Base-by-base conservation (phyloP, 2,113 vertebrate species). In the Dasypus novemcinctus region DNA sequence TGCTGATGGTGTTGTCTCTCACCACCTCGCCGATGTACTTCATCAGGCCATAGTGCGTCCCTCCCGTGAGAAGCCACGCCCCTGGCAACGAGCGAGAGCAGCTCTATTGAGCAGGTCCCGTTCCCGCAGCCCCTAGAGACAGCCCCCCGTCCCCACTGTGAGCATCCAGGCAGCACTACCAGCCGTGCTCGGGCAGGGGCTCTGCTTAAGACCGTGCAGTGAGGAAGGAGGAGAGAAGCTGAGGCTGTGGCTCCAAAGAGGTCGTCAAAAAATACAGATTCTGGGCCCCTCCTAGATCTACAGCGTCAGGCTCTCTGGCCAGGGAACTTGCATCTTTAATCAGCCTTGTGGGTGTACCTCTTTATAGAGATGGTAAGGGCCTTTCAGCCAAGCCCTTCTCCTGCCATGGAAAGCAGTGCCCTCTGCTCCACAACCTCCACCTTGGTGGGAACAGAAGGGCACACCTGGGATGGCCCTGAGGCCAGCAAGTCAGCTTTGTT, bases 41-140 rank as follows among this genome's bases (percentile, higher is more conserved):
- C 98, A 98, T 99, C 96, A 99, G 98, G 36, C 98, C 98, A 0
- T 99, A 99, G n/a, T 99, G 98, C 0, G 98, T 99, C 0, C 98
- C 98, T 11, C 98, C 98, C 0, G 98, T 98, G 95, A 99, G 98
- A 87, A 99, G 98, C 98, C 98, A 99, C n/a, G 98, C 98, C 0
- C 98, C 98, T 99, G 96, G 12, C 43, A 52, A 95, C 0, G n/a
- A 64, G 54, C 12, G 4, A 1, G 66, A 46, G 23, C 0, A 76
- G 74, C 52, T 3, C 33, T 12, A 1, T 31, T 54, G 36, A 85
- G n/a, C 11, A 7, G 69, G 80, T 64, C 54, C 57, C 61, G 36
- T 20, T 49, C 15, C 46, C 79, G 31, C 23, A 59, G 59, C 7
- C 33, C 54, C 64, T 10, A 1, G 33, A 46, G 17, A 80, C 84